Conservation (phyloP, 1,140 invertebrate species). For the Drosophila auraria region DNA sequence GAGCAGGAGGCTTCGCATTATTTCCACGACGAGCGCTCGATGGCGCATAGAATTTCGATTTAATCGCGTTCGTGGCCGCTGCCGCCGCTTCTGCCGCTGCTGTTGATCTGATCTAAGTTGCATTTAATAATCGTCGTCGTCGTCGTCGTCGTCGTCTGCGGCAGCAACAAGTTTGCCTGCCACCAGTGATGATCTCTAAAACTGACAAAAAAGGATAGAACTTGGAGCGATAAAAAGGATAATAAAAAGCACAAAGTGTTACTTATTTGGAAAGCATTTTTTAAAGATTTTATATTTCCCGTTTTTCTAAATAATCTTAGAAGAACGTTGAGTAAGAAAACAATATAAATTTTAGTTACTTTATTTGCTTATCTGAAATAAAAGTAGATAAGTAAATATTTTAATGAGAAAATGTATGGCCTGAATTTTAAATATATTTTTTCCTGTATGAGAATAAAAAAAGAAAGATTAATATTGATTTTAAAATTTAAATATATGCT, state of each 20-base stretch:
- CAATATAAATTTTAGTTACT: no score
- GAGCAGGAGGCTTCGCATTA: constrained; percentile 14
- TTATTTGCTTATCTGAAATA: no score
- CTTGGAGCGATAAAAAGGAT: background rate
- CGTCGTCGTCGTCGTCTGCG: constrained; percentile 45
- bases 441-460: no score
- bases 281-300: background rate
- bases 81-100: constrained; percentile 29
- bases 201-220: background rate
- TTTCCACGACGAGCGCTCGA: constrained; percentile 25
- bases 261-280: background rate
- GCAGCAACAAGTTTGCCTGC: constrained; percentile 71
- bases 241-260: no score
- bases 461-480: no score
- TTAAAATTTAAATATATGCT: no score
- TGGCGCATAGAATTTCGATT: constrained; percentile 81
- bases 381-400: no score
- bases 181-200: constrained; percentile 16
- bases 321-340: no score
- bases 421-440: no score
- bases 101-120: constrained; percentile 80
- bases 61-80: constrained; percentile 67
- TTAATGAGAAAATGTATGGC: no score
- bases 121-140: constrained; percentile 78
- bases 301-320: no score